Percentiles rank a stretch among this genome's conserved stretches.
These are phyloP conservation scores for Hydrocynus forskahlii DNA, from an alignment of 2,797 vertebrate species.

Conservation along the genomic window DNA sequence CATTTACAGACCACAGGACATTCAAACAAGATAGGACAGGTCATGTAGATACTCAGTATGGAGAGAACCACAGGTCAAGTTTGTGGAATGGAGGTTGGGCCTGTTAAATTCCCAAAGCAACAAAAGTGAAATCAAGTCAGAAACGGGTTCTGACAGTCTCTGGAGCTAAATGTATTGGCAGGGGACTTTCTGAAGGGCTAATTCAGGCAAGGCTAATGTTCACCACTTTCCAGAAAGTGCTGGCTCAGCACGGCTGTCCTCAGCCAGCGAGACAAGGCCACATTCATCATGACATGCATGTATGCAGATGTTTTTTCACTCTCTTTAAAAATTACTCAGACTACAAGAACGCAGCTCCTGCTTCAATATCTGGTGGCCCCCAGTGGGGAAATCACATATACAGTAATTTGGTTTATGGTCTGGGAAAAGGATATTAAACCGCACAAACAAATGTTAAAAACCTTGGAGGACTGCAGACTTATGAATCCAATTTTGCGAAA, in stretches of 20 bases:
- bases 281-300: neutral
- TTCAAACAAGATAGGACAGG: neutral
- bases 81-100: constrained; percentile 37
- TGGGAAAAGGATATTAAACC: neutral
- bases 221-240: neutral
- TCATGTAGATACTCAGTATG: neutral
- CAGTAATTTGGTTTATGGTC: neutral
- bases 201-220: neutral
- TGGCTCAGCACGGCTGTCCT: neutral
- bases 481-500: neutral
- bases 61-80: neutral
- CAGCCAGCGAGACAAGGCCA: neutral
- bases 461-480: neutral
- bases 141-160: constrained; percentile 55
- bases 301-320: neutral
- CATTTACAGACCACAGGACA: neutral
- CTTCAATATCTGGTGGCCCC: neutral
- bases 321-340: too few species aligned
- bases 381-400: neutral
- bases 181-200: neutral
- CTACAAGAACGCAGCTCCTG: neutral
- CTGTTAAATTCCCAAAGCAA: constrained; percentile 45
- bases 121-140: constrained; percentile 43
- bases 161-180: neutral
- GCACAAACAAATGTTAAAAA: neutral